A percentile compares a stretch with the other conserved stretches of the same genome.
phyloP scores from a whole-genome alignment of 2,888 invertebrate species.

The Pseudoips prasinana region DNA sequence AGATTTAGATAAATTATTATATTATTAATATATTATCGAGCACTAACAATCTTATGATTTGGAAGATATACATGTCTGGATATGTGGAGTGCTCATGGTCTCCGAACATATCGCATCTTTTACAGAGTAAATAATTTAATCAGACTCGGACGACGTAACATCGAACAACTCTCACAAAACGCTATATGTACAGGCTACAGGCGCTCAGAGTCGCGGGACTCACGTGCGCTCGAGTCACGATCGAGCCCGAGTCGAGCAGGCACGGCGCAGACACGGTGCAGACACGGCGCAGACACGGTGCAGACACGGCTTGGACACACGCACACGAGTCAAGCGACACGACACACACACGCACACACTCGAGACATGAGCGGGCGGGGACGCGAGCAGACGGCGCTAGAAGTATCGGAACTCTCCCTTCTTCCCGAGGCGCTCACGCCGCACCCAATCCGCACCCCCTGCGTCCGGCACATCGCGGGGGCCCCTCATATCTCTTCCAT shows the following conservation, averaged over 20 bases:
- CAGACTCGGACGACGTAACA: constrained; percentile 32
- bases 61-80: constrained; percentile 21
- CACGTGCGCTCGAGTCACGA: constrained; percentile 20
- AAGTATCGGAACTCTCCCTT: constrained; percentile 98
- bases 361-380: constrained; percentile 8
- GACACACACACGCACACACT: constrained; percentile 24
- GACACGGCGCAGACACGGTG: background rate
- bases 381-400: constrained; percentile 67
- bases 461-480: constrained; percentile 53
- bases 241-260: no score
- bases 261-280: background rate
- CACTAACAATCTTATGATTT: constrained; percentile 29
- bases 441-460: constrained; percentile 88
- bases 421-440: constrained; percentile 94
- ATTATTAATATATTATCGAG: constrained; percentile 23
- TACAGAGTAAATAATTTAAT: constrained; percentile 35
- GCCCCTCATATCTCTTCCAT: constrained; percentile 63
- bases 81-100: constrained; percentile 7
- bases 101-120: no score
- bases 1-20: constrained; percentile 28
- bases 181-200: background rate
- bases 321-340: constrained; percentile 32
- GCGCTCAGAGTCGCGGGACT: constrained; percentile 8
- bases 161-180: constrained; percentile 8
- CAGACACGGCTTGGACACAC: constrained; percentile 20